A percentile compares a stretch with the other conserved stretches of the same genome.
These are phyloP conservation scores for Hylomyscus alleni DNA, from an alignment of 2,797 vertebrate species.

Conservation along the genomic window DNA sequence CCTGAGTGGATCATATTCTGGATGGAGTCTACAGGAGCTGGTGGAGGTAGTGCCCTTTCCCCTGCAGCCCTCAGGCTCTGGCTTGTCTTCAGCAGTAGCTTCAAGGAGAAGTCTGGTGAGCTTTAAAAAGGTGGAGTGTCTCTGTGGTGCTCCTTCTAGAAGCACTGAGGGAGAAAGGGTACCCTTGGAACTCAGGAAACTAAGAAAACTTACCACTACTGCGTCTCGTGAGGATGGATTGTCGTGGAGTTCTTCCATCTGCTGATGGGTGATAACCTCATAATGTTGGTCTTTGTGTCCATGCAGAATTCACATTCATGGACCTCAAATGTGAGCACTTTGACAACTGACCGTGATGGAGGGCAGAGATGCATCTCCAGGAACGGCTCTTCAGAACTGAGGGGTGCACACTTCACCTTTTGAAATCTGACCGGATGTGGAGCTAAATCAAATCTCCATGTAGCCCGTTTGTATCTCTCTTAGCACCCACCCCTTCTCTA, in stretches of 20 bases:
- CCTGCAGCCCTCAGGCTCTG: neutral
- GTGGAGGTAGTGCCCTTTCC: conserved; percentile 68
- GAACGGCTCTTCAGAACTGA: neutral
- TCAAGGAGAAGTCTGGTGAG: neutral
- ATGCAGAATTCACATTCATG: neutral
- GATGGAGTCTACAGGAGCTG: conserved; percentile 30
- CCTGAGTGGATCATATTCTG: conserved; percentile 60
- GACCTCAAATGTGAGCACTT: neutral
- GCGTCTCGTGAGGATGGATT: neutral
- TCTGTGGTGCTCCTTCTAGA: neutral
- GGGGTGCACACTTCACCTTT: neutral
- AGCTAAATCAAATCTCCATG: neutral
- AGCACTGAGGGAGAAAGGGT: neutral
- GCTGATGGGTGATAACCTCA: neutral
- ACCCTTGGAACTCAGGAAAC: neutral
- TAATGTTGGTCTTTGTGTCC: neutral
- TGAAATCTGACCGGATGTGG: neutral
- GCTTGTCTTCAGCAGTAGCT: neutral
- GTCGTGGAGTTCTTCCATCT: neutral
- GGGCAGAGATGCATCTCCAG: neutral
- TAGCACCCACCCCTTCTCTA: neutral
- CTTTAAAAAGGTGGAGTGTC: neutral
- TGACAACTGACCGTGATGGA: neutral
- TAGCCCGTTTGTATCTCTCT: neutral
- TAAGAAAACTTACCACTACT: neutral